A percentile compares a stretch with the other conserved stretches of the same genome.
These are phyloP conservation scores for Drosophila murphyi DNA, from an alignment of 1,140 invertebrate genomes.

Conservation along the genomic window DNA sequence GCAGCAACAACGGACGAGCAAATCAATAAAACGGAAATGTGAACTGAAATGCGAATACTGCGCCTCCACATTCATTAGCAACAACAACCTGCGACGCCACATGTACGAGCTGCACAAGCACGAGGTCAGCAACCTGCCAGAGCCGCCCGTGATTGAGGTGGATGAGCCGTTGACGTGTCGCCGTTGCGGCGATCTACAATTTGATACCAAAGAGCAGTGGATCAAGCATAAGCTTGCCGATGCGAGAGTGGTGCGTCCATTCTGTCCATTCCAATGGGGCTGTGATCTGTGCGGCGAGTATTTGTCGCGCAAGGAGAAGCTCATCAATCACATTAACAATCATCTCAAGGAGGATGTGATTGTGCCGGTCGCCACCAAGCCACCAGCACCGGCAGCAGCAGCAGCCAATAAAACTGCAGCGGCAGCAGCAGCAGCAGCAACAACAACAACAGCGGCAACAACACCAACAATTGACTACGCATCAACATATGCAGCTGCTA, in stretches of 20 bases:
- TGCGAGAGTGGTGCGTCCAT: conserved; percentile 75
- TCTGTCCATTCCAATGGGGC: conserved; percentile 83
- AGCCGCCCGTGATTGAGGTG: conserved; percentile 69
- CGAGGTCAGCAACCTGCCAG: conserved; percentile 72
- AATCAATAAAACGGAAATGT: conserved; percentile 78
- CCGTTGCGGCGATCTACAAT: conserved; percentile 65
- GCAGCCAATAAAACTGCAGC: conserved; percentile 12
- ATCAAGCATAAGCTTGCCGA: conserved; percentile 82
- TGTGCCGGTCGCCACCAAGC: conserved; percentile 61
- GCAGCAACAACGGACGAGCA: conserved; percentile 46
- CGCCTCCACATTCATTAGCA: conserved; percentile 82
- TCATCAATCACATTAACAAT: conserved; percentile 82
- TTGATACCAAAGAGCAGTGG: conserved; percentile 76
- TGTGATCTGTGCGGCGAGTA: conserved; percentile 83
- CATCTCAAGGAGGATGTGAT: conserved; percentile 79
- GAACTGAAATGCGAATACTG: conserved; percentile 83
- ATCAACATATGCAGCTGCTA: neutral
- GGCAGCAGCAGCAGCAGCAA: neutral
- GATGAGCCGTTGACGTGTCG: conserved; percentile 69
- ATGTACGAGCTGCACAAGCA: conserved; percentile 83
- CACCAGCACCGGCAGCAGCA: conserved; percentile 1
- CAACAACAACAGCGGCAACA: neutral
- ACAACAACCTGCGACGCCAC: conserved; percentile 83
- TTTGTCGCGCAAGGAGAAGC: conserved; percentile 82
- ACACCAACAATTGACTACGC: neutral